These are phyloP conservation scores for Eurois occulta DNA, from an alignment of 2,888 invertebrate species.

Conservation along the genomic window DNA sequence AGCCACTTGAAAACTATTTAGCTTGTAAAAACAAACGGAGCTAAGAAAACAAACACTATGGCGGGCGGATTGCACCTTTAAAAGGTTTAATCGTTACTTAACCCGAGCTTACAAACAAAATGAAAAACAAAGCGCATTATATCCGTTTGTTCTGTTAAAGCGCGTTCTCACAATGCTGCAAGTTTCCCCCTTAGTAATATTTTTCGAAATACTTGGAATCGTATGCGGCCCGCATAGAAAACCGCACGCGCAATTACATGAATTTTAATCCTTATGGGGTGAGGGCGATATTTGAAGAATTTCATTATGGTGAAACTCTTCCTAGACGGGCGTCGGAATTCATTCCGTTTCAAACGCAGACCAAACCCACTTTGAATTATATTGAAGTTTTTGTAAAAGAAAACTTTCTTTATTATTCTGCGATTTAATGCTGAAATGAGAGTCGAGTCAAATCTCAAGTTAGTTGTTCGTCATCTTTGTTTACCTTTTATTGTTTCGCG, in stretches of 20 bases:
- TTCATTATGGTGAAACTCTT: conserved; percentile 87
- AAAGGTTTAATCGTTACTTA: conserved; percentile 58
- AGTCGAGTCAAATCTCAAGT: conserved; percentile 65
- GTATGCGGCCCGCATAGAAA: conserved; percentile 65
- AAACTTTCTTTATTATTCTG: conserved; percentile 81
- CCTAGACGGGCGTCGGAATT: conserved; percentile 82
- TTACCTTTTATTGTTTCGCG: conserved; percentile 57
- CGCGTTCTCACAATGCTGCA: conserved; percentile 47
- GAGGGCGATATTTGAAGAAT: conserved; percentile 87
- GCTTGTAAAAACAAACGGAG: conserved; percentile 52
- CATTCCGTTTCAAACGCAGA: conserved; percentile 82
- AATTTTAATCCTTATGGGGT: conserved; percentile 83
- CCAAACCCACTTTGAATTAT: conserved; percentile 80
- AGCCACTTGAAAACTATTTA: conserved; percentile 58
- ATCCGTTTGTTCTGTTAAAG: conserved; percentile 44
- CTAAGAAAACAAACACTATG: conserved; percentile 51
- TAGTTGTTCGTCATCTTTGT: conserved; percentile 64
- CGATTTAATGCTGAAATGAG: conserved; percentile 74
- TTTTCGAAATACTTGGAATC: conserved; percentile 66
- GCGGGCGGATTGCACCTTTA: conserved; percentile 51
- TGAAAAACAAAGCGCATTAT: conserved; percentile 60
- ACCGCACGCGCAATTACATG: conserved; percentile 82
- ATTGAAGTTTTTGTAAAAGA: conserved; percentile 82
- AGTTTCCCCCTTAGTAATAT: conserved; percentile 55
- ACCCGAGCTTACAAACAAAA: conserved; percentile 58